These are phyloP conservation scores for Coenonympha glycerion DNA, from an alignment of 2,888 invertebrate species.

Conservation along the genomic window DNA sequence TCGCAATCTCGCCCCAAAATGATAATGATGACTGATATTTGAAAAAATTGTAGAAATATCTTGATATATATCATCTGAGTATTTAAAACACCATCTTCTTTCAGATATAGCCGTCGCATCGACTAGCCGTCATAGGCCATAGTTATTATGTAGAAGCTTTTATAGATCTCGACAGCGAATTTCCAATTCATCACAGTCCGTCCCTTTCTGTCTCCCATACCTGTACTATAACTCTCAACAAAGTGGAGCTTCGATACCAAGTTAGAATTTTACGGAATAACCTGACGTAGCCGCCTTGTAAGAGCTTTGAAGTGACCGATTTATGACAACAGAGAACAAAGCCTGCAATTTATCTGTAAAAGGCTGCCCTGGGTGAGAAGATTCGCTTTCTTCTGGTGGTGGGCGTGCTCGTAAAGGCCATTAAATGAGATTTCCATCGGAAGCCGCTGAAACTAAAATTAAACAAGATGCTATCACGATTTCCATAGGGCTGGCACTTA, in stretches of 20 bases:
- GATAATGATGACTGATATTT: too few relatives aligned
- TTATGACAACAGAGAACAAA: constrained; percentile 33
- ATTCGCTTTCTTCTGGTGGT: constrained; percentile 23
- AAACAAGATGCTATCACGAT: constrained; percentile 22
- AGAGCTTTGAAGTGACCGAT: constrained; percentile 47
- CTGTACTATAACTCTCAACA: not conserved
- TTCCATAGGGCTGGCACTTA: constrained; percentile 18
- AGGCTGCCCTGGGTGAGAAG: constrained; percentile 14
- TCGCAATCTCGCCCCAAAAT: too few relatives aligned
- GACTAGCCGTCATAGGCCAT: too few relatives aligned
- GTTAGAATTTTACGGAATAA: too few relatives aligned
- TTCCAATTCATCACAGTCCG: too few relatives aligned
- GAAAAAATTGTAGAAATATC: too few relatives aligned
- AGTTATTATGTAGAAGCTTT: too few relatives aligned
- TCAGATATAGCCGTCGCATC: too few relatives aligned
- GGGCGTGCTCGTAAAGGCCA: constrained; percentile 27
- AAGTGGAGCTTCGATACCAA: not conserved
- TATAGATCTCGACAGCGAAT: too few relatives aligned
- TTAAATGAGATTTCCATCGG: constrained; percentile 33
- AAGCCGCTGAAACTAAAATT: constrained; percentile 26
- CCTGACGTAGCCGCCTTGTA: constrained; percentile 14
- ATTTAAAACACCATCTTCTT: too few relatives aligned
- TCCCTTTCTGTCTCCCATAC: too few relatives aligned
- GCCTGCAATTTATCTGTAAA: constrained; percentile 1
- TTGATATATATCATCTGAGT: too few relatives aligned